Conservation (phyloP, 2,888 invertebrate species). For the Phyto melanocephala region DNA sequence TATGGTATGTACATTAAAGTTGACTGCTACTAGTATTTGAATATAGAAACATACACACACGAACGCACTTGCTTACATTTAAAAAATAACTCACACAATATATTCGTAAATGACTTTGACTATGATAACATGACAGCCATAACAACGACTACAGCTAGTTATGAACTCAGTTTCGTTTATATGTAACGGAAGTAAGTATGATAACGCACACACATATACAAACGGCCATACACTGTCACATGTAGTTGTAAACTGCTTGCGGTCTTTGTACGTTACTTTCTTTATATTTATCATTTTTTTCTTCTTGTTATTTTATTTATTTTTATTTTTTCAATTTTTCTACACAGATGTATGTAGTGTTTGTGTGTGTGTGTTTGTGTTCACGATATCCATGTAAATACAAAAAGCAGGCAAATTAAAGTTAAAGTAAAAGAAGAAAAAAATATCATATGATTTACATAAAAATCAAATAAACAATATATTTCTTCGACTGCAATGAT, state of each 20-base stretch:
- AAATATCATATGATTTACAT: slow-evolving; percentile 28
- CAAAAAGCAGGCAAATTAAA: slow-evolving; percentile 25
- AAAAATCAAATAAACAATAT: slow-evolving; percentile 31
- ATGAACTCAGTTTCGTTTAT: not conserved
- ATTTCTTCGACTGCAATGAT: slow-evolving; percentile 1
- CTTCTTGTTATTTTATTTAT: no score
- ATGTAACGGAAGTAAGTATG: slow-evolving; percentile 1
- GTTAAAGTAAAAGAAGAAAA: not conserved
- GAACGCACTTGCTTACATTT: not conserved
- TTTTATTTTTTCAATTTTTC: not conserved
- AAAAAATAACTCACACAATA: not conserved
- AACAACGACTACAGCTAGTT: not conserved
- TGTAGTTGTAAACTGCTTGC: not conserved
- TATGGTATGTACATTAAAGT: slow-evolving; percentile 20
- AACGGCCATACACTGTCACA: not conserved
- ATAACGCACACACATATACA: not conserved
- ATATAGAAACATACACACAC: no score
- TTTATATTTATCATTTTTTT: not conserved
- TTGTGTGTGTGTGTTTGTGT: no score
- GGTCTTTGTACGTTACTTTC: not conserved
- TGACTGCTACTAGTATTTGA: slow-evolving; percentile 18
- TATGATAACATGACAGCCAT: not conserved
- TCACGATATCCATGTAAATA: slow-evolving; percentile 43
- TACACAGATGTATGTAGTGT: slow-evolving; percentile 8
- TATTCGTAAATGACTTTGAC: slow-evolving; percentile 14